A percentile compares a stretch with the other conserved stretches of the same genome.
These are phyloP conservation scores for Ochropleura plecta DNA, from an alignment of 2,888 invertebrate genomes.

Conservation along the genomic window DNA sequence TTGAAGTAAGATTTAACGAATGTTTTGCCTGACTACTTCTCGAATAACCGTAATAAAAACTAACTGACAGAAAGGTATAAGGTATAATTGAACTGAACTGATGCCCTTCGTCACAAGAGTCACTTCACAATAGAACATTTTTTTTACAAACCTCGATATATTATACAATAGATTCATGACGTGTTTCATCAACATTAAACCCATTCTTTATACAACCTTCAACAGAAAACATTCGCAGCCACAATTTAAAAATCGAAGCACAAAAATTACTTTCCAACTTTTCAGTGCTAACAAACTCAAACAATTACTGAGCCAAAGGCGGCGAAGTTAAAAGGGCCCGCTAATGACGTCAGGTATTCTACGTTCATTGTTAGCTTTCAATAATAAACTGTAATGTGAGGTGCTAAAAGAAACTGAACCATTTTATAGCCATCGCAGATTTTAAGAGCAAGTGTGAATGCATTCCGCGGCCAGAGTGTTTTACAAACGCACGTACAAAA, in stretches of 20 bases:
- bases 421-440: constrained; percentile 82
- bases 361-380: constrained; percentile 81
- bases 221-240: constrained; percentile 17
- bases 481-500: constrained; percentile 62
- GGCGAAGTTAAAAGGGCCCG: constrained; percentile 76
- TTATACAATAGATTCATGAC: background rate
- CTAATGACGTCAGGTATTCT: constrained; percentile 80
- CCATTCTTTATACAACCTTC: constrained; percentile 7
- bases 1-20: background rate
- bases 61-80: background rate
- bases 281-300: constrained; percentile 63
- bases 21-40: background rate
- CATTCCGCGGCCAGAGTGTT: constrained; percentile 70
- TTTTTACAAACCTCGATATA: background rate
- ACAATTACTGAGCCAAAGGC: constrained; percentile 67
- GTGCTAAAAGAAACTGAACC: constrained; percentile 83
- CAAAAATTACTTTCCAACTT: constrained; percentile 57
- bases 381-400: constrained; percentile 80
- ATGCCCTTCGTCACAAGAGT: background rate
- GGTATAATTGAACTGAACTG: background rate
- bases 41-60: background rate
- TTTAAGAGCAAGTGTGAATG: constrained; percentile 73
- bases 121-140: background rate
- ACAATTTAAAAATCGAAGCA: constrained; percentile 52
- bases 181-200: constrained; percentile 18